Percentiles rank a stretch among this genome's conserved stretches.
Conservation (phyloP, 1,140 invertebrate species). For the Hyposmocoma kahamanoa region DNA sequence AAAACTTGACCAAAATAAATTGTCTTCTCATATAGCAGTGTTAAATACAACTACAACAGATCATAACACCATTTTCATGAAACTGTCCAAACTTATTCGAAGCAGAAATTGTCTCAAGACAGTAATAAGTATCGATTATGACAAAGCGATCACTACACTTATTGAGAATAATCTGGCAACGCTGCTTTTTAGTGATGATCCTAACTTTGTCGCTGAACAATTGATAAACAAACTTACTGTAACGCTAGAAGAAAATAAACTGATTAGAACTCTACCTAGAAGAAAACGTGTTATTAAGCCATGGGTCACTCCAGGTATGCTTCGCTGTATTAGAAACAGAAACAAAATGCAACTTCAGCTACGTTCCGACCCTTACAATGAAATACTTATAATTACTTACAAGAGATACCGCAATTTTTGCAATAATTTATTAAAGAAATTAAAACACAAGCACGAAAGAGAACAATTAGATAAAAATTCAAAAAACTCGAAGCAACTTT, state of each 20-base stretch:
- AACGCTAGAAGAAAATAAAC: background rate
- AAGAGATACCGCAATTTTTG: constrained; percentile 8
- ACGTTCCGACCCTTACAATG: background rate
- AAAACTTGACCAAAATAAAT: background rate
- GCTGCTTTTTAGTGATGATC: background rate
- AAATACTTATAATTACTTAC: constrained; percentile 1
- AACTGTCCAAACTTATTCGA: background rate
- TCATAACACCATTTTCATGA: background rate
- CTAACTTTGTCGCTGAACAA: background rate
- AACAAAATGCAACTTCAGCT: constrained; percentile 7
- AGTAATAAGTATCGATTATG: background rate
- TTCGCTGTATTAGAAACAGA: constrained; percentile 5
- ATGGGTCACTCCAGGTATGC: constrained; percentile 4
- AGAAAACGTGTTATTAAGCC: constrained; percentile 1
- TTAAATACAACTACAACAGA: background rate
- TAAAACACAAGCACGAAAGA: background rate
- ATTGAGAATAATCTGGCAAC: background rate
- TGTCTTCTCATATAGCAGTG: background rate
- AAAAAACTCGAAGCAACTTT: constrained; percentile 7
- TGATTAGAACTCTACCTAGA: background rate
- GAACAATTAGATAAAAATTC: background rate
- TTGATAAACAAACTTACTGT: background rate
- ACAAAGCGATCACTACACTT: background rate
- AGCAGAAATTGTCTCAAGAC: background rate
- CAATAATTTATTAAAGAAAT: constrained; percentile 3